A percentile compares a stretch with the other conserved stretches of the same genome.
These are phyloP conservation scores for Philaethria dido DNA, from an alignment of 2,888 invertebrate species.

Conservation along the genomic window DNA sequence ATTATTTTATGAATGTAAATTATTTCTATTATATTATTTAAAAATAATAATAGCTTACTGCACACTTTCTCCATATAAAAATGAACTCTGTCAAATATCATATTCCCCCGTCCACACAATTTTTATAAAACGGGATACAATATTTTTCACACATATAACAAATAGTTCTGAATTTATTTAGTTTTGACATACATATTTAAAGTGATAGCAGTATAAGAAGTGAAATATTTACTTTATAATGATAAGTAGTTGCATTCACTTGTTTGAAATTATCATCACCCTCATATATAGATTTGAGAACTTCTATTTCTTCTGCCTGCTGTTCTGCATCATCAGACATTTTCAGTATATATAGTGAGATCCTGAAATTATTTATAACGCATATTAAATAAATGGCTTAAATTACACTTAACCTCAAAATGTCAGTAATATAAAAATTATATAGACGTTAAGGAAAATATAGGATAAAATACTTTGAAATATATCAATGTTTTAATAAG, in stretches of 20 bases:
- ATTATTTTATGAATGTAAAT: too few species aligned
- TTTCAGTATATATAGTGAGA: constrained; percentile 35
- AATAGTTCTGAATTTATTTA: too few species aligned
- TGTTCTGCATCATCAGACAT: constrained; percentile 85
- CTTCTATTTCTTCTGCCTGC: constrained; percentile 95
- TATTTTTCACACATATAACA: too few species aligned
- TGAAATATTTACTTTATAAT: constrained; percentile 90
- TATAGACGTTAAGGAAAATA: not conserved
- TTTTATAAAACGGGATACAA: too few species aligned
- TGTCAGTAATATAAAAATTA: not conserved
- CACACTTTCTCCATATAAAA: too few species aligned
- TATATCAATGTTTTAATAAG: too few species aligned
- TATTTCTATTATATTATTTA: too few species aligned
- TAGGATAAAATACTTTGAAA: not conserved
- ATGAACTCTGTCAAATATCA: too few species aligned
- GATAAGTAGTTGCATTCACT: constrained; percentile 90
- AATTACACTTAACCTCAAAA: constrained; percentile 26
- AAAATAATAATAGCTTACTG: too few species aligned
- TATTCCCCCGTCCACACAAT: too few species aligned
- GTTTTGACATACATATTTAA: too few species aligned
- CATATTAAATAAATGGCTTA: not conserved
- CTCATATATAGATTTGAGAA: constrained; percentile 96
- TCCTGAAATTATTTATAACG: constrained; percentile 27
- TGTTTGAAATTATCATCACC: constrained; percentile 95
- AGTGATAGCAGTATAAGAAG: not conserved